Percentiles rank a stretch among this genome's conserved stretches.
Conservation (phyloP, 2,113 vertebrate genomes). For the Sinosuthora webbiana region DNA sequence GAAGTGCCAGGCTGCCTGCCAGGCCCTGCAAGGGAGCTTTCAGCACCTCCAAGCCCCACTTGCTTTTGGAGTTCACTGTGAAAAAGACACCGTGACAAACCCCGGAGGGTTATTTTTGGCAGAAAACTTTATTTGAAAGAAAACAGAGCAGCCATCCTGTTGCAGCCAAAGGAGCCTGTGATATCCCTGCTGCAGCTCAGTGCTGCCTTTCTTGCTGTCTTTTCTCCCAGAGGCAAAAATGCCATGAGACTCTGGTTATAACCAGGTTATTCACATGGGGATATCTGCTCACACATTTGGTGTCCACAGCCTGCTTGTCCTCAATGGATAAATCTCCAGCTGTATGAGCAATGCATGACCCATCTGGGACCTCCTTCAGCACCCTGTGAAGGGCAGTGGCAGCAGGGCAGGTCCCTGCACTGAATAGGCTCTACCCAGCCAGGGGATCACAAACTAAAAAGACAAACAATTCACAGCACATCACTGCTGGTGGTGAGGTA, state of each 20-base stretch:
- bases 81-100: neutral
- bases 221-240: neutral
- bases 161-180: neutral
- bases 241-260: neutral
- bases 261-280: neutral
- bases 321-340: neutral
- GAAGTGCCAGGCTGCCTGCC: neutral
- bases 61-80: neutral
- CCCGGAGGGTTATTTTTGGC: neutral
- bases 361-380: neutral
- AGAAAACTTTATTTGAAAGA: neutral
- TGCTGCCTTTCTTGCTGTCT: neutral
- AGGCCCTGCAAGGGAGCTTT: neutral
- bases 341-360: neutral
- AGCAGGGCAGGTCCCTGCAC: neutral
- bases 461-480: neutral
- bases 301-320: neutral
- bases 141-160: neutral
- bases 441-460: neutral
- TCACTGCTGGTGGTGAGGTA: neutral
- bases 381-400: neutral
- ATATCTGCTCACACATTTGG: neutral
- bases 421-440: neutral
- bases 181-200: neutral
- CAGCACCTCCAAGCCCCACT: accelerated